Base-by-base conservation (phyloP, 2,113 vertebrate genomes). In the Ageneiosus marmoratus region DNA sequence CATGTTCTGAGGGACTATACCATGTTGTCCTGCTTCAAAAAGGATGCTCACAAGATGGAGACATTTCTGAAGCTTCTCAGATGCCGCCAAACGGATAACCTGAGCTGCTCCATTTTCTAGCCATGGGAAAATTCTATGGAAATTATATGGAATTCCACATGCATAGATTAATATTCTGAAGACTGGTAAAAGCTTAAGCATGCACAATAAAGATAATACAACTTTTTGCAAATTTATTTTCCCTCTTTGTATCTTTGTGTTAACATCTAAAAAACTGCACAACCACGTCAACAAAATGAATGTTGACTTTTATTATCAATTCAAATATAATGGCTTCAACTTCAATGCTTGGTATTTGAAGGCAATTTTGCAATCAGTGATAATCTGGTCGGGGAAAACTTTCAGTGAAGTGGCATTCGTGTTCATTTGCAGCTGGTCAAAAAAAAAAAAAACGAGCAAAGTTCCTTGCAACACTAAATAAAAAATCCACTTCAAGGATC, bases 31-130 rank as follows among this genome's bases (percentile, higher is more conserved):
- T 90, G 88, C 85, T 89, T 90, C 69, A 87, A 79, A 65, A 90
- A 88, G 56, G 89, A 89, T 18, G 80, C 86, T 1, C 89, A 90
- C 80, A 90, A 89, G 80, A 86, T 89, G 16, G 85, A 90, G 70
- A 89, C 80, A 7, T 88, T 90, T 58, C 87, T 90, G 22, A 90
- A 87, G 72, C 70, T 89, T 34, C 84, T 89, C 29, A 87, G 85
- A 67, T 89, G 87, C 41, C 82, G 84, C 9, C 83, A 81, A 78
- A 85, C 75, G 0, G 63, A 83, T 10, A 77, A 70, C 5, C 50
- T 65, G 8, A 67, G 84, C 80, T 90, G 89, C 48, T 80, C 83
- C 34, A 9, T 85, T 29, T 84, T 65, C 60, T 89, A 86, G 56
- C 34, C 1, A 1, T 10, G 2, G 29, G 24, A 56, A 24, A 56